Percentiles rank a stretch among this genome's conserved stretches.
These are phyloP conservation scores for Drosophila pallidifrons DNA, from an alignment of 1,140 invertebrate species.

Conservation along the genomic window DNA sequence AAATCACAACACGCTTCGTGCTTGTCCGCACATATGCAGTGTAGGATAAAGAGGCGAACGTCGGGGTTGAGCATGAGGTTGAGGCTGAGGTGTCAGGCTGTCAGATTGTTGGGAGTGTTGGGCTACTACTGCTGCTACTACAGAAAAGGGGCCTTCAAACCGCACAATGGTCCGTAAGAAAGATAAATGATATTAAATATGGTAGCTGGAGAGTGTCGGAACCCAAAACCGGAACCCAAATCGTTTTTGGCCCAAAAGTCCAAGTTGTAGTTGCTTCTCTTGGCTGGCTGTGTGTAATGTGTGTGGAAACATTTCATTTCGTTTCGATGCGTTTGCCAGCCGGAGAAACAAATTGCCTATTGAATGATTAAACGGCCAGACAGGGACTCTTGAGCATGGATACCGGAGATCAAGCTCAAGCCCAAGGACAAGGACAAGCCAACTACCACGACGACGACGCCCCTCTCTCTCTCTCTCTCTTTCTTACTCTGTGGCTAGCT, in stretches of 20 bases:
- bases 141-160: slow-evolving; percentile 40
- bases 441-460: neutral
- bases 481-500: neutral
- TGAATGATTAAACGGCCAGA: slow-evolving; percentile 74
- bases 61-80: too few relatives aligned
- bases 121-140: neutral
- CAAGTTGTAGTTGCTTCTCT: slow-evolving; percentile 45
- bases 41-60: neutral
- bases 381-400: neutral
- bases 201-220: slow-evolving; percentile 49
- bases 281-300: slow-evolving; percentile 48
- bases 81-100: neutral
- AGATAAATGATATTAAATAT: slow-evolving; percentile 84
- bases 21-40: slow-evolving; percentile 26
- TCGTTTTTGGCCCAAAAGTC: neutral
- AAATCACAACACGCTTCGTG: slow-evolving; percentile 68
- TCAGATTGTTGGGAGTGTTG: neutral
- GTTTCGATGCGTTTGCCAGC: slow-evolving; percentile 43
- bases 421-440: slow-evolving; percentile 11
- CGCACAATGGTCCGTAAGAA: slow-evolving; percentile 74
- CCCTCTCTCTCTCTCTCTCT: neutral
- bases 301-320: slow-evolving; percentile 77
- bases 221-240: neutral
- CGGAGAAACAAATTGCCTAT: slow-evolving; percentile 77
- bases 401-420: slow-evolving; percentile 25